Conservation (phyloP, 1,140 invertebrate genomes). For the Papilio machaon region DNA sequence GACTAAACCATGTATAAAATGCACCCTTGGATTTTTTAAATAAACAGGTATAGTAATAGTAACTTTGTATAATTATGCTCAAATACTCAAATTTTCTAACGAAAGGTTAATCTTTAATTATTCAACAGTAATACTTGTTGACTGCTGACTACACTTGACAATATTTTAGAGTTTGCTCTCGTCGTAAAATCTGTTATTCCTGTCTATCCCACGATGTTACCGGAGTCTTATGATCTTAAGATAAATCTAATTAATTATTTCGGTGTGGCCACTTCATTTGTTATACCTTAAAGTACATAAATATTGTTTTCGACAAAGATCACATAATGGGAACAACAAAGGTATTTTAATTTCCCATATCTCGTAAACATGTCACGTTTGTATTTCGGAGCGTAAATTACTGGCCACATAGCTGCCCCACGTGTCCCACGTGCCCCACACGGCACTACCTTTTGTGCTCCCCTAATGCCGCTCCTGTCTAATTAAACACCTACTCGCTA, state of each 20-base stretch:
- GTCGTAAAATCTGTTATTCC: too few relatives aligned
- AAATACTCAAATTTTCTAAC: too few relatives aligned
- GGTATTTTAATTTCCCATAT: conserved; percentile 38
- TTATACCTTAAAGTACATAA: conserved; percentile 12
- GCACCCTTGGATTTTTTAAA: background rate
- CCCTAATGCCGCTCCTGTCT: background rate
- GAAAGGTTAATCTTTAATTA: too few relatives aligned
- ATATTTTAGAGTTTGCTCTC: too few relatives aligned
- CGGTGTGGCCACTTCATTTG: background rate
- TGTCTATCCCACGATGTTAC: too few relatives aligned
- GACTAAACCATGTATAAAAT: background rate
- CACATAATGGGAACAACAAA: conserved; percentile 28
- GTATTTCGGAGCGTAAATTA: conserved; percentile 35
- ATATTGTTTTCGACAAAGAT: conserved; percentile 25
- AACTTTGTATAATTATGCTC: too few relatives aligned
- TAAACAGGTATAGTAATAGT: background rate
- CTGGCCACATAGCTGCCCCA: conserved; percentile 16
- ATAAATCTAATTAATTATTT: background rate
- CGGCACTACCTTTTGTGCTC: background rate
- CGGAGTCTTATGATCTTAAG: too few relatives aligned
- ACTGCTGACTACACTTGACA: too few relatives aligned
- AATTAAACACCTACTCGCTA: conserved; percentile 12
- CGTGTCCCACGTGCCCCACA: background rate
- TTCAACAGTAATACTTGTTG: too few relatives aligned
- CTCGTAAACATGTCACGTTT: conserved; percentile 37